phyloP scores from a whole-genome alignment of 2,888 invertebrate species.

The Perizoma affinitatum region DNA sequence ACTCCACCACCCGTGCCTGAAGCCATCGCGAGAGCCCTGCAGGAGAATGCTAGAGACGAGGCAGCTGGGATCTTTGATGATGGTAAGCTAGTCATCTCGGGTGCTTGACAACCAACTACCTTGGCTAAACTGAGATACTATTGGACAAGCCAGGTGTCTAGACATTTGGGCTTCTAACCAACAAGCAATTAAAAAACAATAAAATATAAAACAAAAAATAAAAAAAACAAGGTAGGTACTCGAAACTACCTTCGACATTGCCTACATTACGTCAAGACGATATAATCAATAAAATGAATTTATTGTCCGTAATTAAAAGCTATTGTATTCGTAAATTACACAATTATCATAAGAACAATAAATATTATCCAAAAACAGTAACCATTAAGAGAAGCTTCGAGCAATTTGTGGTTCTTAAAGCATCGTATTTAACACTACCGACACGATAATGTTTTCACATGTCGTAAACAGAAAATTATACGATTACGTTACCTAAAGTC shows the following conservation, averaged over 20 bases:
- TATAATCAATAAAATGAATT: conserved; percentile 10
- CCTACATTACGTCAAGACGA: conserved; percentile 6
- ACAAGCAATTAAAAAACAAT: too few relatives aligned
- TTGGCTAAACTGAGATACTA: too few relatives aligned
- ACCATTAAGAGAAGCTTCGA: conserved; percentile 8
- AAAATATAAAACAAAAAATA: neutral
- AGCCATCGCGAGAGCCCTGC: conserved; percentile 79
- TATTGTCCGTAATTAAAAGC: conserved; percentile 15
- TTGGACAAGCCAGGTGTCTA: too few relatives aligned
- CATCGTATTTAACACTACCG: conserved; percentile 7
- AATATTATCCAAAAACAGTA: conserved; percentile 14
- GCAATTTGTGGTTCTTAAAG: conserved; percentile 18
- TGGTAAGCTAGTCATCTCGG: conserved; percentile 50
- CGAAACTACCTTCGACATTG: neutral
- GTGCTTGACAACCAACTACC: too few relatives aligned
- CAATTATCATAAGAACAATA: conserved; percentile 24
- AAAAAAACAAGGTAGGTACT: conserved; percentile 2
- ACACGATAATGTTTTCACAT: conserved; percentile 8
- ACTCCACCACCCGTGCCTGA: conserved; percentile 85
- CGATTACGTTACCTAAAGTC: too few relatives aligned
- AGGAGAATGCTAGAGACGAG: conserved; percentile 80
- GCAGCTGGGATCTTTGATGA: conserved; percentile 82
- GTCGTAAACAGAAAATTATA: too few relatives aligned
- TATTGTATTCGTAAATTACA: conserved; percentile 23
- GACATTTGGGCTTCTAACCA: too few relatives aligned